Base-by-base conservation (phyloP, 2,888 invertebrate genomes). In the Tetheella fluctuosa region DNA sequence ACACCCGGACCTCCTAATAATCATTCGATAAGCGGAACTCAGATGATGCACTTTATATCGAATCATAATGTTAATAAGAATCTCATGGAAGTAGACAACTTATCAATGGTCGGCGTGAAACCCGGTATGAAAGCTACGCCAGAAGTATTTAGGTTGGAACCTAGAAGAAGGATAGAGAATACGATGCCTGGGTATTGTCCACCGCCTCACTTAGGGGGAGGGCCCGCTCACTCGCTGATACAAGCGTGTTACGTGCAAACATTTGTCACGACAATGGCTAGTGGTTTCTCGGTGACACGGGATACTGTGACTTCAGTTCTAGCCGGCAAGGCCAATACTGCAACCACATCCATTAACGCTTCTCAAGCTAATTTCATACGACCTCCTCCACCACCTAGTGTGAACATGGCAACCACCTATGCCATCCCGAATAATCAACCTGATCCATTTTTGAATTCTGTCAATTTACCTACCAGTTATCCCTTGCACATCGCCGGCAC, bases 301-400 rank as follows among this genome's bases (percentile, higher is more conserved):
- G 97, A 97, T 79, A 97, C 97, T 0, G 96, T 97, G 23, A 97
- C 97, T 0, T 96, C 96, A 0, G 97, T 97, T 1, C 84, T 96
- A 64, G 96, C 96, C 2, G 96, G 96, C 3, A 94, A 95, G 81
- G 95, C 96, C 0, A 96, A 96, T 71, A 97, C 96, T 0, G 95
- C 96, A 0, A 96, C 97, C 0, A 96, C 97, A 0, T 96, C 96
- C 0, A 95, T 96, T 28, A 96, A 96, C 71, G 95, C 95, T 30
- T 94, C 95, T 6, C 91, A 90, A 65, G 94, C 75, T 59, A 94
- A 81, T 76, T 92, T 86, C 62, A 70, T 88, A 10, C 73, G 91
- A 74, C 94, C 76, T 67, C 86, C 90, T 3, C 91, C 90, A 0
- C 85, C 92, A 62, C 86, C 91, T 59, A 91, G 91, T 65, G 83